phyloP scores from a whole-genome alignment of 2,888 invertebrate genomes.

The Steinernema hermaphroditum region DNA sequence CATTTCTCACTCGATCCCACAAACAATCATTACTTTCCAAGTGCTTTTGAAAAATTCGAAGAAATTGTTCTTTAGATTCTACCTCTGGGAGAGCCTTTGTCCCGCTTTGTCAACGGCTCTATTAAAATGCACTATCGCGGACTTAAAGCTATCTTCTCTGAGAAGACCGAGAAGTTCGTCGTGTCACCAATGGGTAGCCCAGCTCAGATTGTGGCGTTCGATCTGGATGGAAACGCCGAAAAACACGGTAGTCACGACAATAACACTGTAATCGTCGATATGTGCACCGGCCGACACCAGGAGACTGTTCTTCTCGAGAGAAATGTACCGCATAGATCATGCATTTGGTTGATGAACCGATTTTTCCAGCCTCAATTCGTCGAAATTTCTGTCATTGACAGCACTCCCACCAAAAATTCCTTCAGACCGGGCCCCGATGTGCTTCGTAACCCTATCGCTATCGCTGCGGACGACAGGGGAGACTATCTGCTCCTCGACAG shows the following conservation, averaged over 20 bases:
- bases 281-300: neutral
- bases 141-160: neutral
- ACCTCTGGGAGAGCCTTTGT: no score
- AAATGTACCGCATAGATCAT: neutral
- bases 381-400: neutral
- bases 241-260: neutral
- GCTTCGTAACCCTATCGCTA: neutral
- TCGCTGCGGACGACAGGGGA: neutral
- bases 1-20: no score
- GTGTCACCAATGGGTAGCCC: neutral
- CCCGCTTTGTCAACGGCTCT: no score
- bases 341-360: neutral
- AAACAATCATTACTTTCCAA: no score
- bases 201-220: neutral
- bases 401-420: neutral
- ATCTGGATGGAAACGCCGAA: neutral
- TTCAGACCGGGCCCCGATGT: neutral
- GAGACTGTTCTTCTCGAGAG: neutral
- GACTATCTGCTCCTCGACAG: neutral
- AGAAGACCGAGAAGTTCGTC: neutral
- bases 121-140: no score
- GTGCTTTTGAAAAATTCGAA: no score
- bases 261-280: neutral
- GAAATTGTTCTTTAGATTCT: no score
- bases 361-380: neutral